Base-by-base conservation (phyloP, 2,113 vertebrate species). In the Chrysemys picta region DNA sequence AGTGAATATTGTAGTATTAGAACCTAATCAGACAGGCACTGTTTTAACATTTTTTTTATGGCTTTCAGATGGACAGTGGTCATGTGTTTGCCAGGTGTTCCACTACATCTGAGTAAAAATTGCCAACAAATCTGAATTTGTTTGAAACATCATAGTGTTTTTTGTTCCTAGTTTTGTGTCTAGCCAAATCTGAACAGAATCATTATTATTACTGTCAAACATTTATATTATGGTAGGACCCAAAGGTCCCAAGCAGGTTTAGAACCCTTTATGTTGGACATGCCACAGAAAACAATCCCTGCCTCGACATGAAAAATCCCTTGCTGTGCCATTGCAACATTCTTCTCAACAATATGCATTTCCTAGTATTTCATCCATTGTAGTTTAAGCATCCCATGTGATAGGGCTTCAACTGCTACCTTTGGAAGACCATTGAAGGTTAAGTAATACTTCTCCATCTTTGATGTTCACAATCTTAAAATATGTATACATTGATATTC, bases 401-500 rank as follows among this genome's bases (percentile, higher is more conserved):
- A 80, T 2, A 54, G 49, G 42, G 59, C 91, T 78, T 75, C 62
- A 57, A 50, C 29, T 17, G 1, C 57, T 7, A 45, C 7, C 84
- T 80, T 89, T 91, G 84, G 38, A 45, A 94, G 92, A 92, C 78
- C 81, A 84, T 59, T 88, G 49, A 76, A 76, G 72, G 38, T 45
- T 5, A 12, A 76, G 11, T 76, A 76, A 47, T 29, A 38, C 9
- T n/a, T 22, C 25, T 78, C 25, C 22, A 27, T 78, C 42, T 78
- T 78, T 16, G 14, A 50, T 62, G 69, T 90, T 87, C 87, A 85
- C 16, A 79, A 16, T 78, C 52, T 80, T 83, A 72, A 89, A 93
- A 94, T 49, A 92, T 19, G 57, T 79, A 80, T 17, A 91, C 90
- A 88, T 80, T 86, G 89, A 95, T 91, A 75, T 62, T 54, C 88